phyloP scores from a whole-genome alignment of 2,797 vertebrate genomes.

The Aldrovandia affinis region DNA sequence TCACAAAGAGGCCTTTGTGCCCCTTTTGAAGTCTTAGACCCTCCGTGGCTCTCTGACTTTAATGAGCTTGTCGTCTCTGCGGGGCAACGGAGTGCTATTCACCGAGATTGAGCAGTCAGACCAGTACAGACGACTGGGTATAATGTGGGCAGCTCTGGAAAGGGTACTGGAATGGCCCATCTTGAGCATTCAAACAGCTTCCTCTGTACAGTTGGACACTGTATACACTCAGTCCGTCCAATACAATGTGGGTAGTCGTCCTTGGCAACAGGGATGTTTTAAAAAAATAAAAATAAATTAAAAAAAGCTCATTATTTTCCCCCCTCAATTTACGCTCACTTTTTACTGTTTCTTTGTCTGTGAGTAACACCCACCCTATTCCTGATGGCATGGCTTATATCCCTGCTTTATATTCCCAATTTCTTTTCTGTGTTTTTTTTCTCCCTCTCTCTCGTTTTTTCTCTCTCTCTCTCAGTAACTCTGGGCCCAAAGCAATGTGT shows the following conservation, averaged over 20 bases:
- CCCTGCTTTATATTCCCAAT: background rate
- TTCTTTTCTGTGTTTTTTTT: constrained; percentile 33
- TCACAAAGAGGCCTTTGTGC: constrained; percentile 18
- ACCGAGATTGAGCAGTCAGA: background rate
- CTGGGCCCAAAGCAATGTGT: constrained; percentile 26
- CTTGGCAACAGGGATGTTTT: background rate
- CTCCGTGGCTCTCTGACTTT: background rate
- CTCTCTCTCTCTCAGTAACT: background rate
- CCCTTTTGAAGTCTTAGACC: background rate
- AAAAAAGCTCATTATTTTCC: background rate
- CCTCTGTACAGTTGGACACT: background rate
- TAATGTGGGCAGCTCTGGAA: background rate
- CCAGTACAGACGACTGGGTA: background rate
- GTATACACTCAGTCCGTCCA: background rate
- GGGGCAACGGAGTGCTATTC: background rate
- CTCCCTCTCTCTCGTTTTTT: background rate
- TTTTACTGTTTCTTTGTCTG: constrained; percentile 20
- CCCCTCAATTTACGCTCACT: background rate
- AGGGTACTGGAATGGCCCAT: background rate
- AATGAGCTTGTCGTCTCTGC: constrained; percentile 1
- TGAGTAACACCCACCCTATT: background rate
- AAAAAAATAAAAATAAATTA: background rate
- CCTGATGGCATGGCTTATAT: background rate
- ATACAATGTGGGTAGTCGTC: constrained; percentile 7
- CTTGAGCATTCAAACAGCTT: constrained; percentile 3